A percentile compares a stretch with the other conserved stretches of the same genome.
These are phyloP conservation scores for Diachasma alloeum DNA, from an alignment of 1,140 invertebrate species.

Conservation along the genomic window DNA sequence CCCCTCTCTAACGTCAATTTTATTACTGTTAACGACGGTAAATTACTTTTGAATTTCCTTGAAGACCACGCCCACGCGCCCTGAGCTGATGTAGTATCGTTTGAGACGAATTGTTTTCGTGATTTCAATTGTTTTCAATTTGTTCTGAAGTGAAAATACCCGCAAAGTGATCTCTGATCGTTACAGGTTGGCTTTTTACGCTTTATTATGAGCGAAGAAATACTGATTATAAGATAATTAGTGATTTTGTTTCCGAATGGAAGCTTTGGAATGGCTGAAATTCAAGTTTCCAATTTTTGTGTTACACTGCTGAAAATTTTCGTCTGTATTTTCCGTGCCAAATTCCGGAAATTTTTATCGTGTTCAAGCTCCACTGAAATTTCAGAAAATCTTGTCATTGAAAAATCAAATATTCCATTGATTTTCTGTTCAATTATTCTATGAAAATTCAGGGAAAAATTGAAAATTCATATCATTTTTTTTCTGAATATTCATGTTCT, in stretches of 20 bases:
- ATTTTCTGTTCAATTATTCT: too few species aligned
- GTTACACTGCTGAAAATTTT: too few species aligned
- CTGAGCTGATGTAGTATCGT: not conserved
- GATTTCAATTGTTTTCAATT: slow-evolving; percentile 12
- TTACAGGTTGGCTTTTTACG: not conserved
- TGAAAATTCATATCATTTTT: too few species aligned
- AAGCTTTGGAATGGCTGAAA: too few species aligned
- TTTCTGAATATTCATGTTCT: too few species aligned
- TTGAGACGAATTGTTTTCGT: not conserved
- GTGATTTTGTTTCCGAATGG: not conserved
- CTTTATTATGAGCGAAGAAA: not conserved
- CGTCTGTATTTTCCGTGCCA: too few species aligned
- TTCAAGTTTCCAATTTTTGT: too few species aligned
- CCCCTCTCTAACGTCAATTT: not conserved
- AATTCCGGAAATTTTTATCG: too few species aligned
- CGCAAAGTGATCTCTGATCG: not conserved
- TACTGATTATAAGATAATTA: not conserved
- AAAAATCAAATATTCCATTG: too few species aligned
- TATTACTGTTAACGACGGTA: slow-evolving; percentile 7
- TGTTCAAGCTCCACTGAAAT: too few species aligned
- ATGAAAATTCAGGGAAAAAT: too few species aligned
- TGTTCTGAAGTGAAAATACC: not conserved
- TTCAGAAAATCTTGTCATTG: too few species aligned
- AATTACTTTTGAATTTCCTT: slow-evolving; percentile 6
- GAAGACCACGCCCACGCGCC: not conserved